Percentiles rank a stretch among this genome's conserved stretches.
These are phyloP conservation scores for Cebidichthys violaceus DNA, from an alignment of 2,113 vertebrate genomes.

Conservation along the genomic window DNA sequence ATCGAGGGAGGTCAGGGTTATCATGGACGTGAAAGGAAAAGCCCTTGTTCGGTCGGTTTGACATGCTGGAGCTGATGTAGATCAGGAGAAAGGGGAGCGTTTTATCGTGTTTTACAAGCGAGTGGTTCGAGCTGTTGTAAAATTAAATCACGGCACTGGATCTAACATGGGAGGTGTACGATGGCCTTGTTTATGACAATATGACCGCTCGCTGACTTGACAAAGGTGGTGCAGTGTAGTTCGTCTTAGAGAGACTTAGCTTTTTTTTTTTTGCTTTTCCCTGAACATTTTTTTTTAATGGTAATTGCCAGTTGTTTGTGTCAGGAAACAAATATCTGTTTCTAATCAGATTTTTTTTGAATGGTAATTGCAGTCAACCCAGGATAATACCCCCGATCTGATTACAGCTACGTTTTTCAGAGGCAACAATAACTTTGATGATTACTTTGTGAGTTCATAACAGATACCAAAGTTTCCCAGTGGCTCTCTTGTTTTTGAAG, in stretches of 20 bases:
- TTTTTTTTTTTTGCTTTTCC: too few relatives aligned
- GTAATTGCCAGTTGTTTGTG: constrained; percentile 35
- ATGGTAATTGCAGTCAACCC: constrained; percentile 6
- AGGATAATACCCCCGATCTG: constrained; percentile 33
- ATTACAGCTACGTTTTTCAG: constrained; percentile 17
- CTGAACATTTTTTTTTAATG: constrained; percentile 12
- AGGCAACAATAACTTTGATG: constrained; percentile 14
- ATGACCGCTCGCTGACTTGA: neutral
- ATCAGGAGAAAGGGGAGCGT: constrained; percentile 3
- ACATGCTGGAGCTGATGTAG: constrained; percentile 23
- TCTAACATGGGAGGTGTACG: neutral
- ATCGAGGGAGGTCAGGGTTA: constrained; percentile 64
- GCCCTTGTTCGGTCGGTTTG: constrained; percentile 33
- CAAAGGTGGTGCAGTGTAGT: neutral
- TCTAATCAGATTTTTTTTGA: constrained; percentile 27
- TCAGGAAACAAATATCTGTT: constrained; percentile 29
- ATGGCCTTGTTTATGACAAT: neutral
- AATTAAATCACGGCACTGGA: neutral
- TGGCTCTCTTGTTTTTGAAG: neutral
- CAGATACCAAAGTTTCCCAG: neutral
- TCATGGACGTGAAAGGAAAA: constrained; percentile 28
- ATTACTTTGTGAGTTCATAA: constrained; percentile 27
- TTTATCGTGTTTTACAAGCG: constrained; percentile 2
- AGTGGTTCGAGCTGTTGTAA: neutral
- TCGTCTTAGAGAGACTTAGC: neutral